Evolutionary conservation across 1,140 invertebrate genomes (phyloP).

Genomic region (Ips nitidus): DNA sequence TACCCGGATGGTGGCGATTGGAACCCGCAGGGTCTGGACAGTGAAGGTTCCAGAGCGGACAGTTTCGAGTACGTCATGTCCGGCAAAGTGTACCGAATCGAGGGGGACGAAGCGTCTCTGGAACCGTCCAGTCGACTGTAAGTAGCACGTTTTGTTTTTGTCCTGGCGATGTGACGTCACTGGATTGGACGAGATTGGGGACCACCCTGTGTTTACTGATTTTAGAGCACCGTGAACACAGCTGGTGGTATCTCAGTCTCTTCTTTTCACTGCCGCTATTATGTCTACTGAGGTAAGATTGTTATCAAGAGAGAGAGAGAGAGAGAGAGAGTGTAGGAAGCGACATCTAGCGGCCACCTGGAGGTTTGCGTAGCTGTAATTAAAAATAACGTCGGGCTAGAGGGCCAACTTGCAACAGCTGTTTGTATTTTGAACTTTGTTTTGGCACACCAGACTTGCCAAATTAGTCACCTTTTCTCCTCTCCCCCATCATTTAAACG

Average conservation of each 20-base stretch:
- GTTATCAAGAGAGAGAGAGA: too few relatives aligned
- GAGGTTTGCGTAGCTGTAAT: too few relatives aligned
- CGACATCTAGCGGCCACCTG: neutral
- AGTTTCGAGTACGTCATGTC: constrained; percentile 99
- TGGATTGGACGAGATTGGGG: constrained; percentile 63
- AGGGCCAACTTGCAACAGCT: too few relatives aligned
- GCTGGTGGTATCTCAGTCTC: constrained; percentile 96
- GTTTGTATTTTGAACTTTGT: too few relatives aligned
- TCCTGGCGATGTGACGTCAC: neutral
- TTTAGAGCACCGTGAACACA: constrained; percentile 87
- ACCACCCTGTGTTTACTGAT: constrained; percentile 93
- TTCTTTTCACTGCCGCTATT: constrained; percentile 55
- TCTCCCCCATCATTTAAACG: too few relatives aligned
- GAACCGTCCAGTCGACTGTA: constrained; percentile 83
- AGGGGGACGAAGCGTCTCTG: constrained; percentile 91
- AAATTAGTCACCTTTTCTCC: too few relatives aligned
- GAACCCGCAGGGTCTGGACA: constrained; percentile 78
- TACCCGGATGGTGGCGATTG: constrained; percentile 94
- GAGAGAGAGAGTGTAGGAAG: neutral
- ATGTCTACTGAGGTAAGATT: too few relatives aligned
- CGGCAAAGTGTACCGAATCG: constrained; percentile 98
- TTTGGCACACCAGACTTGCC: too few relatives aligned
- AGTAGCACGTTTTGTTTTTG: constrained; percentile 52
- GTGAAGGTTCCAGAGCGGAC: constrained; percentile 85
- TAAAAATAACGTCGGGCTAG: too few relatives aligned